Percentiles rank a stretch among this genome's conserved stretches.
Conservation (phyloP, 2,113 vertebrate species). For the Heliornis fulica region DNA sequence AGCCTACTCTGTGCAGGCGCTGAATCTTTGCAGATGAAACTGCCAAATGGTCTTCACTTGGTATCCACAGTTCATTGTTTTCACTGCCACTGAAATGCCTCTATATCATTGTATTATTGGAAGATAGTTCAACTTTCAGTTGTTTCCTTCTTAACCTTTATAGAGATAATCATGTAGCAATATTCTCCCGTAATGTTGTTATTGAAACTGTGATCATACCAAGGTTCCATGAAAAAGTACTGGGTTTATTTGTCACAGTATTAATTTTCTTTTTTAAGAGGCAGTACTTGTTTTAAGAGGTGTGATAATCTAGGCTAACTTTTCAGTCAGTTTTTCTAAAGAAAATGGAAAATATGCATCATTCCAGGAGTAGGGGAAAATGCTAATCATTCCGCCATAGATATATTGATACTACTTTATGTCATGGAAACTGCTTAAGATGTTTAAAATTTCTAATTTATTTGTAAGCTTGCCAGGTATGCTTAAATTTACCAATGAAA, state of each 20-base stretch:
- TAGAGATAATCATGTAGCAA: not conserved
- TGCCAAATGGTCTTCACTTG: not conserved
- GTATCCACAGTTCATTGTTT: not conserved
- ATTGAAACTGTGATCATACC: constrained; percentile 16
- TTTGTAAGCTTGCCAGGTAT: constrained; percentile 37
- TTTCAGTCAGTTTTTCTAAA: not conserved
- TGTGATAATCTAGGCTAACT: not conserved
- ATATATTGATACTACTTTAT: not conserved
- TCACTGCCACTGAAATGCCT: not conserved
- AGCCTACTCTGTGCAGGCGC: not conserved
- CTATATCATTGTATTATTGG: not conserved
- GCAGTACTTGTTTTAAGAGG: constrained; percentile 46
- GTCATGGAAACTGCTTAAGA: constrained; percentile 19
- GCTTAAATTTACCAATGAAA: constrained; percentile 31
- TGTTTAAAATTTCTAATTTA: constrained; percentile 22
- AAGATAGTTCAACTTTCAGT: not conserved
- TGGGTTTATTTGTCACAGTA: not conserved
- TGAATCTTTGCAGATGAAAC: not conserved
- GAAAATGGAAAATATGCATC: not conserved
- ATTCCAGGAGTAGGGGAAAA: not conserved
- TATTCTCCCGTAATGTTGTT: not conserved
- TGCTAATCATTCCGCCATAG: not conserved
- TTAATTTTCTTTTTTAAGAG: constrained; percentile 31
- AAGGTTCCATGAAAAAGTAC: constrained; percentile 6
- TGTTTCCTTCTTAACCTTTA: not conserved